A percentile compares a stretch with the other conserved stretches of the same genome.
These are phyloP conservation scores for Muntiacus muntjak DNA, from an alignment of 2,113 vertebrate species.

Conservation along the genomic window DNA sequence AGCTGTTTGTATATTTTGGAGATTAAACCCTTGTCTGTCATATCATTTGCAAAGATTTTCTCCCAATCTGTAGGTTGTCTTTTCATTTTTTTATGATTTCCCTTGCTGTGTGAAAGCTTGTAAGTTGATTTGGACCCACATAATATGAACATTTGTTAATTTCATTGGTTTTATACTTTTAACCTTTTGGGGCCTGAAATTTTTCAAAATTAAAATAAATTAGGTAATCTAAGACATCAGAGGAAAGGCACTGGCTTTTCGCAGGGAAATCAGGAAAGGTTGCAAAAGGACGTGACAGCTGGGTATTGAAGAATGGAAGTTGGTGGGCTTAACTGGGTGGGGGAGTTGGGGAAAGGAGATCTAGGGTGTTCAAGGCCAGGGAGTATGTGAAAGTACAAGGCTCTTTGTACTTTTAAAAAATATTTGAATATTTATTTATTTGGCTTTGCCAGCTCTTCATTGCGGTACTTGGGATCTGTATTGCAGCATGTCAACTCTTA, in stretches of 20 bases:
- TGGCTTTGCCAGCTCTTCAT: neutral
- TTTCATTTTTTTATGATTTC: neutral
- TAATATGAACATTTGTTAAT: neutral
- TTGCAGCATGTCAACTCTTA: neutral
- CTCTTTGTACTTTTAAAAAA: neutral
- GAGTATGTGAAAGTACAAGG: neutral
- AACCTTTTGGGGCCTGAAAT: neutral
- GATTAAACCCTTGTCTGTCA: neutral
- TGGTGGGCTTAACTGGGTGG: no score
- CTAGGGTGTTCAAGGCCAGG: neutral
- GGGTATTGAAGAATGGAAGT: neutral
- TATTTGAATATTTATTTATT: neutral
- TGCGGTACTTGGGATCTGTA: fast-evolving
- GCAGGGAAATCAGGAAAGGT: neutral
- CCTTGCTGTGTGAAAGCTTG: neutral
- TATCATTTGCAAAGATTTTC: neutral
- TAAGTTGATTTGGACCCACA: neutral
- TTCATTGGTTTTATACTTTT: neutral
- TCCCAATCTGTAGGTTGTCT: neutral
- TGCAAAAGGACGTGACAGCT: neutral
- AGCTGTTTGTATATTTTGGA: neutral
- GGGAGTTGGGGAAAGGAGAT: neutral
- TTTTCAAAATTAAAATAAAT: neutral
- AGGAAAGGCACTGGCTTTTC: neutral
- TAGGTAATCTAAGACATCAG: neutral